Evolutionary conservation across 2,797 vertebrate genomes (phyloP), one percentile per base, ranked within the genome.

Genomic region (Aulostomus chinensis): DNA sequence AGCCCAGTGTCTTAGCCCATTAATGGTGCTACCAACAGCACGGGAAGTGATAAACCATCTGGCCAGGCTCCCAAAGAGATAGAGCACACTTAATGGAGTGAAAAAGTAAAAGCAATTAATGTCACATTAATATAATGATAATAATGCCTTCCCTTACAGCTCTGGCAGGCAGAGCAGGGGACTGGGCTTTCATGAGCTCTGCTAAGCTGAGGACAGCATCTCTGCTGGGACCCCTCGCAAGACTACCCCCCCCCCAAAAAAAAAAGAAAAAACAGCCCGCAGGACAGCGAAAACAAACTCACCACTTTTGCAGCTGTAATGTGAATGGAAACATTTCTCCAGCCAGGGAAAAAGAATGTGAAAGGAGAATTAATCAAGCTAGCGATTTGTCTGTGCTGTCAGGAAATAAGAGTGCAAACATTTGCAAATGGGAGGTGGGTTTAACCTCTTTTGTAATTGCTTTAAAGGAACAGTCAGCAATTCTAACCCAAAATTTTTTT

Each of bases 91-190:
- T 92, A 93, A 93, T 93, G 91, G 90, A 93, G 89, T 92, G 91
- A 92, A 92, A 92, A 93, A 93, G 87, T 92, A 90, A 91, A 92
- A 91, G 90, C 91, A 92, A 93, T 93, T 92, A 93, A 92, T 92
- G 91, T 93, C 90, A 92, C 91, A 92, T 92, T 93, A 93, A 92
- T 93, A 90, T 91, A 93, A 93, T 84, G 89, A 92, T 91, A 93
- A 93, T 92, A 93, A 92, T 91, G 86, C 89, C 85, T 83, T 87
- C 81, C 81, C 80, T 85, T 77, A 74, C 81, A 85, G 87, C 78
- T 68, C 79, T 74, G 81, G 84, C 80, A 73, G 71, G 59, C 74
- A 63, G 76, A 75, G 78, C 73, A 57, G 51, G 68, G 58, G 67
- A 72, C 53, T 57, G 65, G 75, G 68, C 71, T 71, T 61, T 51